These are phyloP conservation scores for Riparia riparia DNA, from an alignment of 2,113 vertebrate genomes.

Conservation along the genomic window DNA sequence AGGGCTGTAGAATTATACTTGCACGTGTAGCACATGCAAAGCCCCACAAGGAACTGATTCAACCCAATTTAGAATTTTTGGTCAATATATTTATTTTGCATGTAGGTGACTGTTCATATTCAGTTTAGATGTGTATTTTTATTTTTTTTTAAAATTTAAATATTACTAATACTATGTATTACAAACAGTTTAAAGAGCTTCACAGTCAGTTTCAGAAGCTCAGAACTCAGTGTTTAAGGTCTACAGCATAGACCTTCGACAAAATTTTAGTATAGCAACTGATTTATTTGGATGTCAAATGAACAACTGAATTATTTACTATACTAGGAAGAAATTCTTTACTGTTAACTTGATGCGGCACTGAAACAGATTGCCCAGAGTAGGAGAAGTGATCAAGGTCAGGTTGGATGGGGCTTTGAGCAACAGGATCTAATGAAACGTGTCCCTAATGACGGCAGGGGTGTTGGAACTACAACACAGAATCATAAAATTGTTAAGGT, in stretches of 20 bases:
- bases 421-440: rapidly evolving
- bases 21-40: neutral
- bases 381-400: neutral
- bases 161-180: neutral
- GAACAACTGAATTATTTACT: neutral
- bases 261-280: neutral
- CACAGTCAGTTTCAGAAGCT: neutral
- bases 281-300: neutral
- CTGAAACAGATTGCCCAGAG: neutral
- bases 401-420: neutral
- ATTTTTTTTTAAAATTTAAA: neutral
- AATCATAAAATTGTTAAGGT: neutral
- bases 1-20: neutral
- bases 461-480: neutral
- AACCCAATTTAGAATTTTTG: neutral
- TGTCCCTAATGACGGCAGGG: neutral
- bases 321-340: neutral
- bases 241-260: neutral
- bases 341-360: neutral
- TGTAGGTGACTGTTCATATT: neutral
- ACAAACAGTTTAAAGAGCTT: neutral
- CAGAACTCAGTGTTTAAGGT: neutral
- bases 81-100: neutral
- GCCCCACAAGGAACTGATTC: neutral
- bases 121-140: neutral